Conservation (phyloP, 2,888 invertebrate species). For the Caenorhabditis wallacei region DNA sequence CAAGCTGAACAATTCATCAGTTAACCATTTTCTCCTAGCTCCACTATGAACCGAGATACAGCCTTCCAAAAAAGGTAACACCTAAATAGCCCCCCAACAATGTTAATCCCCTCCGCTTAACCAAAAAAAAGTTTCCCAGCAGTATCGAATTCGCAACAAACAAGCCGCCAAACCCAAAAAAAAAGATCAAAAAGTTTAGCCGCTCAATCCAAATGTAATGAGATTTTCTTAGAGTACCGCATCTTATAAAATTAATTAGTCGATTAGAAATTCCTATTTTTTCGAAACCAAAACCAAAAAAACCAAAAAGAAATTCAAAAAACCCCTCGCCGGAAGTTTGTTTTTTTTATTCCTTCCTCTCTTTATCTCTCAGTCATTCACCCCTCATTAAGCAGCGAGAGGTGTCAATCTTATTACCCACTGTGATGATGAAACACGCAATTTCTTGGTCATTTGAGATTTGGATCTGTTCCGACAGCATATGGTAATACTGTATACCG, state of each 20-base stretch:
- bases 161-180: background rate
- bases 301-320: background rate
- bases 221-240: background rate
- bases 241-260: too few relatives aligned
- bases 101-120: too few relatives aligned
- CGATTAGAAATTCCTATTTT: too few relatives aligned
- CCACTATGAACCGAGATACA: too few relatives aligned
- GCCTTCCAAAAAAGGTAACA: too few relatives aligned
- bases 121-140: constrained; percentile 51
- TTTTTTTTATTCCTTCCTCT: constrained; percentile 30
- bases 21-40: too few relatives aligned
- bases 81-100: too few relatives aligned
- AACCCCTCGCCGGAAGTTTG: constrained; percentile 33
- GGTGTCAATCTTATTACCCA: constrained; percentile 54
- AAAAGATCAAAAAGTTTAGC: constrained; percentile 29
- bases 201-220: background rate
- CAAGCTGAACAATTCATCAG: too few relatives aligned
- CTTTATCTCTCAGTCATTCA: constrained; percentile 1
- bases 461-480: constrained; percentile 39
- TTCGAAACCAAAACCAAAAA: background rate
- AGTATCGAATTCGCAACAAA: constrained; percentile 59
- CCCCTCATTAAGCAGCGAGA: constrained; percentile 43
- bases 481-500: constrained; percentile 1
- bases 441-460: constrained; percentile 28
- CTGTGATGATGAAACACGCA: constrained; percentile 15